A percentile compares a stretch with the other conserved stretches of the same genome.
Conservation (phyloP, 2,888 invertebrate genomes). For the Brachylomia viminalis region DNA sequence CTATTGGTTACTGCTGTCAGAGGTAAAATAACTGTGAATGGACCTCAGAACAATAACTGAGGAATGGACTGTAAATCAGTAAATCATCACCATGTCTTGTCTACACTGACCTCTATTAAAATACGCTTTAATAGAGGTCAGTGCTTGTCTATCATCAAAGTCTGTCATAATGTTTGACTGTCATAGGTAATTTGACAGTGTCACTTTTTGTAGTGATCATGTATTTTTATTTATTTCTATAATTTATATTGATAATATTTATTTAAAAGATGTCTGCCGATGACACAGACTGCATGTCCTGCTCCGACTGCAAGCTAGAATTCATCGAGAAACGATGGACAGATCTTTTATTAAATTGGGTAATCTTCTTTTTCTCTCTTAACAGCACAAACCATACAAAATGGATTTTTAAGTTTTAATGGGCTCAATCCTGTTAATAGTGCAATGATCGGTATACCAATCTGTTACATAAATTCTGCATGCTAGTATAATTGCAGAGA, state of each 20-base stretch:
- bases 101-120: no score
- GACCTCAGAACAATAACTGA: no score
- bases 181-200: background rate
- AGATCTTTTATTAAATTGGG: constrained; percentile 78
- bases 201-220: background rate
- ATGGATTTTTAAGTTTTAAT: no score
- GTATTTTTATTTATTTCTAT: background rate
- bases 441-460: background rate
- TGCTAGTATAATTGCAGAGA: no score
- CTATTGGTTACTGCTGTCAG: no score
- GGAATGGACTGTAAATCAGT: no score
- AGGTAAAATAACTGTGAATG: no score
- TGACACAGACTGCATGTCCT: constrained; percentile 63
- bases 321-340: constrained; percentile 75
- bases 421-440: no score
- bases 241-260: background rate
- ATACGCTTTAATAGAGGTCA: no score
- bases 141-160: background rate
- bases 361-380: constrained; percentile 49
- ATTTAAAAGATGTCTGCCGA: constrained; percentile 54
- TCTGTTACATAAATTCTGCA: no score
- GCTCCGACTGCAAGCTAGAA: constrained; percentile 78
- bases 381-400: background rate
- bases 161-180: background rate
- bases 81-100: no score